A percentile compares a stretch with the other conserved stretches of the same genome.
These are phyloP conservation scores for Aphodius sticticus DNA, from an alignment of 2,888 invertebrate species.

Conservation along the genomic window DNA sequence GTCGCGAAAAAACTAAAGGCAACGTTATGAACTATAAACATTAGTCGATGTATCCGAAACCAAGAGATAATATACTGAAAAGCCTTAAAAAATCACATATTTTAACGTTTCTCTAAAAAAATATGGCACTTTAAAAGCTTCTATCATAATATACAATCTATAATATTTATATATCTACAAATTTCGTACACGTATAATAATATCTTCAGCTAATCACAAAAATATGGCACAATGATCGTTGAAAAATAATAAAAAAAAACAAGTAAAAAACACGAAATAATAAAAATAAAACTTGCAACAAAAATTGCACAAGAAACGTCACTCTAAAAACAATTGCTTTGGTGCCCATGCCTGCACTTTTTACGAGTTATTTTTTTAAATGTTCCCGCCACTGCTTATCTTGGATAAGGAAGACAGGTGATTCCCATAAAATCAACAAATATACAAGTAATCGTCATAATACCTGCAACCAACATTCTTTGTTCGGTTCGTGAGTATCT, in stretches of 20 bases:
- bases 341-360: constrained; percentile 57
- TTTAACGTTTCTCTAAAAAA: constrained; percentile 15
- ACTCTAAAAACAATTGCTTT: constrained; percentile 52
- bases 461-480: neutral
- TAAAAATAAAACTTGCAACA: constrained; percentile 4
- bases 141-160: constrained; percentile 4
- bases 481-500: neutral
- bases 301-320: constrained; percentile 54
- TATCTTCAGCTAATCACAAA: constrained; percentile 18
- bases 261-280: neutral
- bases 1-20: constrained; percentile 54
- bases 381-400: constrained; percentile 52
- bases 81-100: constrained; percentile 21
- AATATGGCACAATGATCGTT: constrained; percentile 15
- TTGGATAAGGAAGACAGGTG: constrained; percentile 58
- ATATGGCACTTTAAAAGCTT: constrained; percentile 36
- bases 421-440: constrained; percentile 48
- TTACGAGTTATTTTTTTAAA: constrained; percentile 24
- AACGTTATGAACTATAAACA: constrained; percentile 46
- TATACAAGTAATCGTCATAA: neutral
- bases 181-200: neutral
- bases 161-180: constrained; percentile 18
- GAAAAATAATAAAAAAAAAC: neutral
- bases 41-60: constrained; percentile 49
- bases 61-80: constrained; percentile 17